These are phyloP conservation scores for Apeira syringaria DNA, from an alignment of 2,888 invertebrate species.

Conservation along the genomic window DNA sequence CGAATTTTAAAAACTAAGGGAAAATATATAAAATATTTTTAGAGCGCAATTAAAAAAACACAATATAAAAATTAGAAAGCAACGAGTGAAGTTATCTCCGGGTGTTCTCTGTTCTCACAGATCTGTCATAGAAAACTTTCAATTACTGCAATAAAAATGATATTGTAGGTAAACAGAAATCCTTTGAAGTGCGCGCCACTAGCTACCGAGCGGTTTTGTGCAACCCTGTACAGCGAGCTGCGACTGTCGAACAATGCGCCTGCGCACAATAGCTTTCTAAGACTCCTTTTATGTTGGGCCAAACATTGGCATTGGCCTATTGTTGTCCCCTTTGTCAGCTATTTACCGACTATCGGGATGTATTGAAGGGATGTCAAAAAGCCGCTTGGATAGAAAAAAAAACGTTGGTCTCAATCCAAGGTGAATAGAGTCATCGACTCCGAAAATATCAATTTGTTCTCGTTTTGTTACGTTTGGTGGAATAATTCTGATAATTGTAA, in stretches of 20 bases:
- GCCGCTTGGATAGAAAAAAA: slow-evolving; percentile 52
- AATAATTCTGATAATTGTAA: slow-evolving; percentile 35
- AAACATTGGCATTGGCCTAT: slow-evolving; percentile 79
- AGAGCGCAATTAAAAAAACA: slow-evolving; percentile 26
- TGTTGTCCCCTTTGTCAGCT: slow-evolving; percentile 72
- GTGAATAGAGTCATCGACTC: slow-evolving; percentile 58
- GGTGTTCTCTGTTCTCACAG: slow-evolving; percentile 44
- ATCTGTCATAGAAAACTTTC: slow-evolving; percentile 52
- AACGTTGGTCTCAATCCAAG: slow-evolving; percentile 54
- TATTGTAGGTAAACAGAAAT: slow-evolving; percentile 72
- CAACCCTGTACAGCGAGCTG: slow-evolving; percentile 53
- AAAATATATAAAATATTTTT: slow-evolving; percentile 9
- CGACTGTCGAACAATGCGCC: slow-evolving; percentile 53
- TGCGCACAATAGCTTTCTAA: slow-evolving; percentile 70
- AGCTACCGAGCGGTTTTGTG: slow-evolving; percentile 80
- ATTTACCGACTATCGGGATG: slow-evolving; percentile 81
- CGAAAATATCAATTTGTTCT: slow-evolving; percentile 48
- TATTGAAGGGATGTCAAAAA: slow-evolving; percentile 61
- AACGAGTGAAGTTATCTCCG: slow-evolving; percentile 47
- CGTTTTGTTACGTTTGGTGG: slow-evolving; percentile 35
- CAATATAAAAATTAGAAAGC: slow-evolving; percentile 65
- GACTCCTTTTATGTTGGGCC: slow-evolving; percentile 74
- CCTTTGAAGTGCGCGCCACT: slow-evolving; percentile 65
- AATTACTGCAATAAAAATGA: slow-evolving; percentile 81
- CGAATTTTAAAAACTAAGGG: too few species aligned